A percentile compares a stretch with the other conserved stretches of the same genome.
These are phyloP conservation scores for Sminthurinus signatus DNA, from an alignment of 1,140 invertebrate genomes.

Conservation along the genomic window DNA sequence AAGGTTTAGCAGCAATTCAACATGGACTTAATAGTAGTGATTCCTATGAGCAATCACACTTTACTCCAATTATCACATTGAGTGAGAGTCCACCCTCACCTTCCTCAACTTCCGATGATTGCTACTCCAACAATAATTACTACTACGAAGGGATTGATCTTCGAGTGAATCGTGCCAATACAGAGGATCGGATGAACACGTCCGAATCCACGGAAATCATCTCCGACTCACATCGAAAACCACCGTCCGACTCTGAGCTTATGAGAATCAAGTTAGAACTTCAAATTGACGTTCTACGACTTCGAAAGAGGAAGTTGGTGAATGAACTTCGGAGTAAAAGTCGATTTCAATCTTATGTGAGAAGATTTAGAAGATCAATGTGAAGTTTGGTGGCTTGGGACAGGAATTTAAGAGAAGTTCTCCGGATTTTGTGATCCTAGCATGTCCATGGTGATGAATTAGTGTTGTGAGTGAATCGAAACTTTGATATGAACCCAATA, in stretches of 20 bases:
- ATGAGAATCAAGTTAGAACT: slow-evolving; percentile 29
- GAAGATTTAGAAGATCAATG: neutral
- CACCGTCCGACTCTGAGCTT: slow-evolving; percentile 9
- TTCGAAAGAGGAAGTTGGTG: slow-evolving; percentile 33
- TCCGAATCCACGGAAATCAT: slow-evolving; percentile 18
- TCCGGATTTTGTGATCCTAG: slow-evolving; percentile 1
- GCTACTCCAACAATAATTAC: slow-evolving; percentile 26
- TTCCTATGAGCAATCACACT: slow-evolving; percentile 27
- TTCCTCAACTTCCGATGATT: slow-evolving; percentile 29
- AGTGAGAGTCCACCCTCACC: slow-evolving; percentile 36
- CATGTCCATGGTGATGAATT: slow-evolving; percentile 3
- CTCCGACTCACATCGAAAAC: slow-evolving; percentile 2
- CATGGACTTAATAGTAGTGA: slow-evolving; percentile 7
- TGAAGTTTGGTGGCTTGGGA: neutral
- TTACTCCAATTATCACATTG: slow-evolving; percentile 35
- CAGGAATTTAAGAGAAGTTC: neutral
- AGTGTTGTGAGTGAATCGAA: neutral
- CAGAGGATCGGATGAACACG: slow-evolving; percentile 9
- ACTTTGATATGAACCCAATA: neutral
- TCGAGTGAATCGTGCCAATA: slow-evolving; percentile 27
- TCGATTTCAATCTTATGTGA: neutral
- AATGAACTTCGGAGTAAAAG: slow-evolving; percentile 22
- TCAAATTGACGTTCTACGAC: slow-evolving; percentile 39
- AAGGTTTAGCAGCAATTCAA: slow-evolving; percentile 14
- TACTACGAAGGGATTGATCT: slow-evolving; percentile 37